Evolutionary conservation across 1,140 invertebrate species (phyloP).

Genomic region (Apis cerana): DNA sequence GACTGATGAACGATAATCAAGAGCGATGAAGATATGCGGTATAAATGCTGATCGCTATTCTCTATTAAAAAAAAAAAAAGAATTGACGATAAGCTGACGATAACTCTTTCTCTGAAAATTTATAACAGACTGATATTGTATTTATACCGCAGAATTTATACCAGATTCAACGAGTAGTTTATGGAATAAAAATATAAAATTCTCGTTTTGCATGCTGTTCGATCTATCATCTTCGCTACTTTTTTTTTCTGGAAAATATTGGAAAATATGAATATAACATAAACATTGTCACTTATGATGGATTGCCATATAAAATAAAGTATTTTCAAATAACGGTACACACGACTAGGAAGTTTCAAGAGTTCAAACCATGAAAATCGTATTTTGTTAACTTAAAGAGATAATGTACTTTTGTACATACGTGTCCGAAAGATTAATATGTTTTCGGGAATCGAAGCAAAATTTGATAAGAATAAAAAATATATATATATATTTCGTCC

Average conservation of each 20-base stretch:
- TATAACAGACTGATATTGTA: too few relatives aligned
- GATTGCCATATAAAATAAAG: background rate
- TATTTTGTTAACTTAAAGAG: background rate
- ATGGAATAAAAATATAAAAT: too few relatives aligned
- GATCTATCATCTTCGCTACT: background rate
- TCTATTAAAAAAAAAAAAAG: background rate
- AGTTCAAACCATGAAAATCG: background rate
- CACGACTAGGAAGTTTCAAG: background rate
- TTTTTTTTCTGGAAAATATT: background rate
- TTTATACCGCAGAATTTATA: too few relatives aligned
- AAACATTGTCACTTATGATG: background rate
- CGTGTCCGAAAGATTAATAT: background rate
- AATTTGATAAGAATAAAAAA: too few relatives aligned
- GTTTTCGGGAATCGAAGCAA: too few relatives aligned
- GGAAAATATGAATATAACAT: background rate
- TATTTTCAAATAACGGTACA: background rate
- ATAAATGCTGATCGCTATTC: background rate
- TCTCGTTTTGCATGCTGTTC: too few relatives aligned
- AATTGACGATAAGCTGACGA: background rate
- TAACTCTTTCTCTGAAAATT: too few relatives aligned
- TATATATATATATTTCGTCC: too few relatives aligned
- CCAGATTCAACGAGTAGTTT: too few relatives aligned
- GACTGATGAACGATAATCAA: conserved; percentile 26
- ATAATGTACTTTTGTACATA: background rate
- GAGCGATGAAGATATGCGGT: background rate